Percentiles rank a stretch among this genome's conserved stretches.
phyloP scores from a whole-genome alignment of 2,113 vertebrate genomes.

The Platysteira castanea region DNA sequence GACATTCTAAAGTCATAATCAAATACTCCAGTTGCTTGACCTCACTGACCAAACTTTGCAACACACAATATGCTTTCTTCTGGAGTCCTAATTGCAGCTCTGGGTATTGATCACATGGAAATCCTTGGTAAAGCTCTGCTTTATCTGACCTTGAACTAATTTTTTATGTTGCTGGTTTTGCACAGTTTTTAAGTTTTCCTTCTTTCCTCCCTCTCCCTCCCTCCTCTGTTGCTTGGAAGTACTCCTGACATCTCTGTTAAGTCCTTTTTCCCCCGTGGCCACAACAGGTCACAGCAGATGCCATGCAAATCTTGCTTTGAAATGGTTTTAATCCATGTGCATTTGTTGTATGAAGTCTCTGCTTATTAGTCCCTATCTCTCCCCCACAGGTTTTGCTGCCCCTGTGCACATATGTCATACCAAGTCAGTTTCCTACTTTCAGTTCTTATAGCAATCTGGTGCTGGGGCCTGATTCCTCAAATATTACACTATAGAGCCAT shows the following conservation, averaged over 20 bases:
- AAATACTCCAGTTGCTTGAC: background rate
- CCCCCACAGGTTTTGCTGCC: background rate
- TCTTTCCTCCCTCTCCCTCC: background rate
- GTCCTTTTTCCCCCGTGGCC: background rate
- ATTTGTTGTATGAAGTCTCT: background rate
- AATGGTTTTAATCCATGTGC: background rate
- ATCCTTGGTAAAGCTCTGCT: background rate
- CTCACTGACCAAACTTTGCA: background rate
- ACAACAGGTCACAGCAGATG: background rate
- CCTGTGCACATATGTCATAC: background rate
- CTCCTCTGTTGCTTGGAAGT: background rate
- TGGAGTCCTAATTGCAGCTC: background rate
- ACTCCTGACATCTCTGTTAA: background rate
- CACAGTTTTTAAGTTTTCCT: background rate
- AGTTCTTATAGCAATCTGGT: background rate
- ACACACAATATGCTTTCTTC: background rate
- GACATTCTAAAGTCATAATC: background rate
- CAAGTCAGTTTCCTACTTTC: background rate
- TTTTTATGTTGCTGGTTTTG: background rate
- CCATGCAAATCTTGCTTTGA: background rate
- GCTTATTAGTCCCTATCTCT: background rate
- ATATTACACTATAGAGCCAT: background rate
- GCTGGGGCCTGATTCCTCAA: background rate
- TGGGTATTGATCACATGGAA: background rate
- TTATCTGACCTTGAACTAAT: background rate